Evolutionary conservation across 1,140 invertebrate genomes (phyloP).

Genomic region (Leucophenga varia): DNA sequence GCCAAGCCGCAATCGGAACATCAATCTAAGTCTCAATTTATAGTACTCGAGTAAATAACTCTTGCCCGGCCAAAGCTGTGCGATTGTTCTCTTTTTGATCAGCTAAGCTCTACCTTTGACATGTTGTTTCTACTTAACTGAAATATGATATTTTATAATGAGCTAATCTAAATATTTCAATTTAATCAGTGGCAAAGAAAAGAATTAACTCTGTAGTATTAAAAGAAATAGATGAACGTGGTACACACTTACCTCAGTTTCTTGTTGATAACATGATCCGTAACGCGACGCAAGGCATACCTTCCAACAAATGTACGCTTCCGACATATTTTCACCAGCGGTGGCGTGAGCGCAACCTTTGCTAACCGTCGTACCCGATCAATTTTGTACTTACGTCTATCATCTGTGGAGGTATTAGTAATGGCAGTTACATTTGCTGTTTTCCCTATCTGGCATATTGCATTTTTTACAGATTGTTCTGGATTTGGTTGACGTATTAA

Average conservation of each 20-base stretch:
- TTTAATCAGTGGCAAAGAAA: too few relatives aligned
- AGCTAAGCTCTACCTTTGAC: too few relatives aligned
- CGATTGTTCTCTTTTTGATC: too few relatives aligned
- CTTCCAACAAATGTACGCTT: slow-evolving; percentile 37
- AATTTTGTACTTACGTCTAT: slow-evolving; percentile 36
- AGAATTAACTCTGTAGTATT: too few relatives aligned
- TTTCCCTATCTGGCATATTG: too few relatives aligned
- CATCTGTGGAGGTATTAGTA: slow-evolving; percentile 13
- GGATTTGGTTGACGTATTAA: slow-evolving; percentile 31
- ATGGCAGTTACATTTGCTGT: background rate
- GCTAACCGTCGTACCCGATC: slow-evolving; percentile 28
- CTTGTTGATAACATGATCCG: slow-evolving; percentile 15
- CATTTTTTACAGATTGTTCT: background rate
- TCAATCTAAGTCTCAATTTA: too few relatives aligned
- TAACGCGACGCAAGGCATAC: slow-evolving; percentile 37
- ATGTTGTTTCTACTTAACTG: background rate
- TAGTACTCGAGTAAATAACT: too few relatives aligned
- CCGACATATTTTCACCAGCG: slow-evolving; percentile 28
- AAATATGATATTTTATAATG: too few relatives aligned
- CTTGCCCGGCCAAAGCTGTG: too few relatives aligned
- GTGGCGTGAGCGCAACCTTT: slow-evolving; percentile 19
- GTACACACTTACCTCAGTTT: slow-evolving; percentile 24
- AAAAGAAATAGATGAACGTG: too few relatives aligned
- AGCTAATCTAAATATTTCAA: too few relatives aligned
- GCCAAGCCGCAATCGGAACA: too few relatives aligned